A percentile compares a stretch with the other conserved stretches of the same genome.
Evolutionary conservation across 1,140 invertebrate genomes (phyloP).

Genomic region (Zaprionus africanus): DNA sequence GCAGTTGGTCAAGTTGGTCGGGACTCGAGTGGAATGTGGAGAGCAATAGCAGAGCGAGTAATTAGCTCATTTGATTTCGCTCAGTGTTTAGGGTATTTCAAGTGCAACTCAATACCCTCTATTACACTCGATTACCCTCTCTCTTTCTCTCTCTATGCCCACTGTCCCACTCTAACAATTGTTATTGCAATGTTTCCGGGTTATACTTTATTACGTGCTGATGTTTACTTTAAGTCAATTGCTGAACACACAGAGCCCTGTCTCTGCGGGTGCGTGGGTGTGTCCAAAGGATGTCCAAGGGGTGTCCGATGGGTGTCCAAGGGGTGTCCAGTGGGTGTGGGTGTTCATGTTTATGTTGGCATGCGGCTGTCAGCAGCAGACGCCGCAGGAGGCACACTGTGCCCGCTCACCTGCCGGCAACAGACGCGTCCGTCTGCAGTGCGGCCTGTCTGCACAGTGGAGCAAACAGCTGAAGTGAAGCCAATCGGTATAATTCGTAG

Average conservation of each 20-base stretch:
- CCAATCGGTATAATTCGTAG: constrained; percentile 59
- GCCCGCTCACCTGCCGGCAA: not conserved
- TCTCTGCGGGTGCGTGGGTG: constrained; percentile 37
- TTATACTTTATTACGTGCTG: constrained; percentile 41
- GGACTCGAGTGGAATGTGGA: not conserved
- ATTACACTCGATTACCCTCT: not conserved
- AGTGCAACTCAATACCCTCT: not conserved
- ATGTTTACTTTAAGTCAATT: constrained; percentile 75
- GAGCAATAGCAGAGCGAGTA: not conserved
- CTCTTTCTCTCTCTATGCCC: too few species aligned
- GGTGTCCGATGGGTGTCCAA: constrained; percentile 16
- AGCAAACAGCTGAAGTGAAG: constrained; percentile 21
- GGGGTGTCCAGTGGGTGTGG: not conserved
- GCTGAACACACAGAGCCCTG: constrained; percentile 42
- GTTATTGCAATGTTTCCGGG: constrained; percentile 15
- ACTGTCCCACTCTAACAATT: too few species aligned
- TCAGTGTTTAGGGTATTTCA: not conserved
- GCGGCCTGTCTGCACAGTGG: constrained; percentile 31
- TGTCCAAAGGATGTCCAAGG: constrained; percentile 6
- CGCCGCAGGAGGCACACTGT: constrained; percentile 31
- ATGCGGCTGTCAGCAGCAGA: constrained; percentile 63
- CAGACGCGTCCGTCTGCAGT: constrained; percentile 5
- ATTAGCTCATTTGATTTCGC: not conserved
- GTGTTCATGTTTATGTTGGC: constrained; percentile 34
- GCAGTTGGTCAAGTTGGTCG: not conserved